Evolutionary conservation across 2,888 invertebrate species (phyloP).

Genomic region (Nomada ruficornis): DNA sequence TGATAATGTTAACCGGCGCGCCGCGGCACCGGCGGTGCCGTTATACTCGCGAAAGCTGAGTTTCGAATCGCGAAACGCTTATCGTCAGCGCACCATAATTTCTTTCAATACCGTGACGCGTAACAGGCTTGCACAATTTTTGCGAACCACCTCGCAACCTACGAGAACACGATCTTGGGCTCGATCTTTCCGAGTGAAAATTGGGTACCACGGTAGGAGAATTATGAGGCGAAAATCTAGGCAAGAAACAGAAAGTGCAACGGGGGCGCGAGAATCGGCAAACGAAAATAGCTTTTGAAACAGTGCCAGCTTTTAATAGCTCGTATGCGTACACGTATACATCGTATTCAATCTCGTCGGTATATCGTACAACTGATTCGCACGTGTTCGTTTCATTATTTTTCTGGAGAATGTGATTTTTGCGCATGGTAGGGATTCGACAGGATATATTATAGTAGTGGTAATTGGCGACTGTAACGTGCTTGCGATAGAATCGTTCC

Average conservation of each 20-base stretch:
- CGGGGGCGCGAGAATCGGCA: constrained; percentile 45
- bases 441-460: background rate
- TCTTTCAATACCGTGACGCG: no score
- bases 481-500: background rate
- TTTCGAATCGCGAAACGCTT: no score
- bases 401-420: background rate
- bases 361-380: no score
- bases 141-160: background rate
- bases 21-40: no score
- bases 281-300: constrained; percentile 78
- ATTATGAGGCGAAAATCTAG: constrained; percentile 41
- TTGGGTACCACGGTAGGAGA: constrained; percentile 5
- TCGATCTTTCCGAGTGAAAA: background rate
- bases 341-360: no score
- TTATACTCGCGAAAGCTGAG: no score
- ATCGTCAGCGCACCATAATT: no score
- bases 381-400: background rate
- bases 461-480: constrained; percentile 8
- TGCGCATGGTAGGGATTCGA: no score
- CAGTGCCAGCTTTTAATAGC: constrained; percentile 74
- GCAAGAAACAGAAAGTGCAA: constrained; percentile 26
- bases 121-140: no score
- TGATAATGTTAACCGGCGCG: no score
- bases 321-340: constrained; percentile 42
- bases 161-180: background rate